These are phyloP conservation scores for Carcharodon carcharias DNA, from an alignment of 2,797 vertebrate species.

Conservation along the genomic window DNA sequence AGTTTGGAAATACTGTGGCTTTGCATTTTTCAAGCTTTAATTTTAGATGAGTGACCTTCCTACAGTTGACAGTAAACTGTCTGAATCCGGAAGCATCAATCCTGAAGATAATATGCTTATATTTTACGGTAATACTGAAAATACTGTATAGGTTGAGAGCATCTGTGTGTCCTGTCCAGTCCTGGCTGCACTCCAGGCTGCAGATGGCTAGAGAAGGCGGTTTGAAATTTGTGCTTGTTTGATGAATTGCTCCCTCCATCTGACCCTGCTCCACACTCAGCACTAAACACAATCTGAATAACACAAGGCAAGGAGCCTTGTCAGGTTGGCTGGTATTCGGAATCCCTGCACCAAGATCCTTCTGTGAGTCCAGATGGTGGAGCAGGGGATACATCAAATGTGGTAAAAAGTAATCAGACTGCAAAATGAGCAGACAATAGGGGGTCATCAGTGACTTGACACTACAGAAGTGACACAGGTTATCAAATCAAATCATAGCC, in stretches of 20 bases:
- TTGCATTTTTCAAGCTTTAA: not conserved
- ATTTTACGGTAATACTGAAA: not conserved
- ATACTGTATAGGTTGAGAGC: slow-evolving; percentile 18
- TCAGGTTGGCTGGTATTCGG: slow-evolving; percentile 47
- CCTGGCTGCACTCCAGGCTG: slow-evolving; percentile 52
- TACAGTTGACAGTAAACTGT: not conserved
- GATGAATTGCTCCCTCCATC: slow-evolving; percentile 59
- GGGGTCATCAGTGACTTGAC: slow-evolving; percentile 30
- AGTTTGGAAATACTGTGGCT: not conserved
- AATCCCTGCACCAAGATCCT: slow-evolving; percentile 50
- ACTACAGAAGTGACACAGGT: not conserved
- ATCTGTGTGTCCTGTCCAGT: slow-evolving; percentile 41
- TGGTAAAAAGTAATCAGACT: slow-evolving; percentile 41
- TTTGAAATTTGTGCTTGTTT: slow-evolving; percentile 55
- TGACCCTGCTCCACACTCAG: slow-evolving; percentile 58
- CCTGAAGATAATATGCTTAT: not conserved
- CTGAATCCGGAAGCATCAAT: not conserved
- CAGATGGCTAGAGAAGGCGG: slow-evolving; percentile 57
- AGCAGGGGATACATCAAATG: slow-evolving; percentile 46
- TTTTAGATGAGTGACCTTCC: not conserved
- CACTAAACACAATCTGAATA: slow-evolving; percentile 51
- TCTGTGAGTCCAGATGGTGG: slow-evolving; percentile 53
- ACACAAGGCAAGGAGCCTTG: slow-evolving; percentile 48
- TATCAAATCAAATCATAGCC: not conserved
- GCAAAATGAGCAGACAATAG: slow-evolving; percentile 36